phyloP scores from a whole-genome alignment of 2,888 invertebrate species.

The Caenorhabditis sulstoni region DNA sequence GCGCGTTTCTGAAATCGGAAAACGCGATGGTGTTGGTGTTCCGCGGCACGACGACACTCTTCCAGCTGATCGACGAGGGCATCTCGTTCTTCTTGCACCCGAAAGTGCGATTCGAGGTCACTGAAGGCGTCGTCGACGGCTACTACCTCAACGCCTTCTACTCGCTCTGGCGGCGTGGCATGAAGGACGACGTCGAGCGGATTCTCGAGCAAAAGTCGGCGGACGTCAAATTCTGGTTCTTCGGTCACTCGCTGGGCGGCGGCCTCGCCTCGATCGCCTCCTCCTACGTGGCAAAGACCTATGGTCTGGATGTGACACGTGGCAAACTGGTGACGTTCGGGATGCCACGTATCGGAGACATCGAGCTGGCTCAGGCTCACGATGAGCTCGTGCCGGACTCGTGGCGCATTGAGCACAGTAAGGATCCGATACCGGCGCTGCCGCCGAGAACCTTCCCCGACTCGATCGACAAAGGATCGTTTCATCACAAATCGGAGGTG shows the following conservation, averaged over 20 bases:
- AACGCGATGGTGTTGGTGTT: constrained; percentile 49
- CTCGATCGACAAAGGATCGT: constrained; percentile 38
- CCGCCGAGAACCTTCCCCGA: constrained; percentile 53
- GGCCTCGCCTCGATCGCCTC: constrained; percentile 76
- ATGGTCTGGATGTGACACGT: background rate
- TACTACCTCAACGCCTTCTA: constrained; percentile 55
- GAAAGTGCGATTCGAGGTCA: constrained; percentile 36
- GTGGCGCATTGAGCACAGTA: constrained; percentile 69
- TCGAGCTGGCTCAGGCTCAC: constrained; percentile 71
- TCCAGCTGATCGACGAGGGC: constrained; percentile 57
- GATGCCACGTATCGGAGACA: constrained; percentile 78
- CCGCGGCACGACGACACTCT: constrained; percentile 49
- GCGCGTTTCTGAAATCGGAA: constrained; percentile 24
- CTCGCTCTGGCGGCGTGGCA: constrained; percentile 34
- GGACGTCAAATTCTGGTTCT: constrained; percentile 41
- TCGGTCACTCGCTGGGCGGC: constrained; percentile 76
- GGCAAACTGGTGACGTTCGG: constrained; percentile 75
- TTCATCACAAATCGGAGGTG: constrained; percentile 53
- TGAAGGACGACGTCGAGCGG: constrained; percentile 35
- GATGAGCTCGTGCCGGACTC: constrained; percentile 72
- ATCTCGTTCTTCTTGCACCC: constrained; percentile 50
- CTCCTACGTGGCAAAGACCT: constrained; percentile 38
- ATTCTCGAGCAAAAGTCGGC: background rate
- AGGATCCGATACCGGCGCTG: constrained; percentile 51
- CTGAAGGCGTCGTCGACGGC: constrained; percentile 50